Base-by-base conservation (phyloP, 2,888 invertebrate species). In the Drosophila phalerata region DNA sequence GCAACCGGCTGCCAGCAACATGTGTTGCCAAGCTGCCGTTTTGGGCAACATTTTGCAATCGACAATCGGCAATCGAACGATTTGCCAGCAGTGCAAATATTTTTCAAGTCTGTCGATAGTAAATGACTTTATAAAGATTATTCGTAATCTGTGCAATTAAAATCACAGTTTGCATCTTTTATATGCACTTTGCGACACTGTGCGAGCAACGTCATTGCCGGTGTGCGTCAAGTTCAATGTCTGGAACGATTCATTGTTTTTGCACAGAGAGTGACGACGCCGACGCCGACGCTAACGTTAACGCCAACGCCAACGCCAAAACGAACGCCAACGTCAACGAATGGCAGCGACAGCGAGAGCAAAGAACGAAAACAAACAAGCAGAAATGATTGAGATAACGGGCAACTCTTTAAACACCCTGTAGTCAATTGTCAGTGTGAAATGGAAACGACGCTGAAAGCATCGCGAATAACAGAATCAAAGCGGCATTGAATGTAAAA, bases 1-100 rank as follows among this genome's bases (percentile, higher is more conserved):
- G 32, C 60, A 47, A 74, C 53, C 67, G 57, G 49, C 75, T 56
- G 81, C 63, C 57, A 63, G 71, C 82, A 78, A 73, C 82, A 82
- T 82, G 79, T 88, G 85, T 77, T 87, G 85, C 78, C 73, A 45
- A 49, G 65, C 78, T 78, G 74, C 81, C 77, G 71, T 81, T 70
- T 69, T 43, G 66, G 76, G 52, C 79, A 77, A 42, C 78, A 75
- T 83, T 76, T 87, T 82, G 34, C 34, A 34, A 56, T 53, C 22
- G 30, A 11, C 40, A 28, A 56, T 28, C 58, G 47, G 37, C 52
- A 28, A 43, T 40, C 69, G 25, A 42, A 30, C 55, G 55, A 57
- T 57, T 57, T 57, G 57, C 57, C 68, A 61, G 61, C 70, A 66
- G 42, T 58, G 60, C 48, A 79, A 83, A 83, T 83, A 80, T 77